These are phyloP conservation scores for Myiotriccus ornatus DNA, from an alignment of 2,797 vertebrate genomes.

Conservation along the genomic window DNA sequence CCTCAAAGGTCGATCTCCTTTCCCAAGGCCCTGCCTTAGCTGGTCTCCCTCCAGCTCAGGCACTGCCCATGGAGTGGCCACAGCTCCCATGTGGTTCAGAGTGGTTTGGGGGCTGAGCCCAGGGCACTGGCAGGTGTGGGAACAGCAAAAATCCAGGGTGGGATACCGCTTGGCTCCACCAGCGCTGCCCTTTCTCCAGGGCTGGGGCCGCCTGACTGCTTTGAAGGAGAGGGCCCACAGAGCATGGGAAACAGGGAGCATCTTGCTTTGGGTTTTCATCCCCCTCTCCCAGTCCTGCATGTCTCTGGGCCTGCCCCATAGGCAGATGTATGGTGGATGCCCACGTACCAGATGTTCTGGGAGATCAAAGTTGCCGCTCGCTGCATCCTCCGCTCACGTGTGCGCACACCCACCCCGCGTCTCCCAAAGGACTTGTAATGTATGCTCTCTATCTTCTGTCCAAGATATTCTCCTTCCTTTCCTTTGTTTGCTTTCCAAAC, in stretches of 20 bases:
- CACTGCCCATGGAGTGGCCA: fast-evolving
- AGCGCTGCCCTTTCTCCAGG: fast-evolving
- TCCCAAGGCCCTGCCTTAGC: background rate
- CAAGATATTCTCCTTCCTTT: constrained; percentile 4
- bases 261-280: background rate
- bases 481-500: constrained; percentile 57
- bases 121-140: fast-evolving
- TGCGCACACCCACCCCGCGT: fast-evolving
- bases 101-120: fast-evolving
- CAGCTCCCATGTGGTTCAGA: fast-evolving
- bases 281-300: background rate
- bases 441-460: constrained; percentile 9
- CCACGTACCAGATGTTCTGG: constrained; percentile 27
- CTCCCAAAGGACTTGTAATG: background rate
- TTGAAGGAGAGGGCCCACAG: fast-evolving
- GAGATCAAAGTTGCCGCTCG: constrained; percentile 23
- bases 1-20: fast-evolving
- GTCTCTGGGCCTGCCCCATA: constrained; percentile 4
- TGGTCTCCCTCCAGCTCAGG: no score
- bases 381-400: background rate
- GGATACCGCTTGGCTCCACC: fast-evolving
- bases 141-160: fast-evolving
- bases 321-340: background rate
- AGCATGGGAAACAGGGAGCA: background rate
- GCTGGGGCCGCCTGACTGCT: background rate